phyloP scores from a whole-genome alignment of 2,113 vertebrate species.

The Zosterops pallidus region DNA sequence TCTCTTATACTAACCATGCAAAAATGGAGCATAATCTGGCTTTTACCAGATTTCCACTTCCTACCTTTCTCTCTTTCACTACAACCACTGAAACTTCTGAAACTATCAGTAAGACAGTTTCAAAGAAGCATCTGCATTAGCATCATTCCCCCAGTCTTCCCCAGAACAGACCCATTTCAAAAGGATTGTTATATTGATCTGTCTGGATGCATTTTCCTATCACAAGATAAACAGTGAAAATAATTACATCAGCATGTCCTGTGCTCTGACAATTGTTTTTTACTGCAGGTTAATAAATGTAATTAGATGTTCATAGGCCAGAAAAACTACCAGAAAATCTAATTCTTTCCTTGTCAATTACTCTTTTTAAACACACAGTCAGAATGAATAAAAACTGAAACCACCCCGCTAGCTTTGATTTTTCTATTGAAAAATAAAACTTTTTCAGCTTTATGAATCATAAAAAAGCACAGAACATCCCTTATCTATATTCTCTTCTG shows the following conservation, averaged over 20 bases:
- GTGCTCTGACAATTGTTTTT: neutral
- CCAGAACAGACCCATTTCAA: neutral
- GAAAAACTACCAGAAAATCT: conserved; percentile 13
- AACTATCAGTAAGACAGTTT: neutral
- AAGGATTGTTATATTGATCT: neutral
- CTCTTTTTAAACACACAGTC: neutral
- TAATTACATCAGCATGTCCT: conserved; percentile 27
- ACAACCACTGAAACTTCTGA: neutral
- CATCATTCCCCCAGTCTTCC: neutral
- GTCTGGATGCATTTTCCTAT: neutral
- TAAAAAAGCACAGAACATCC: neutral
- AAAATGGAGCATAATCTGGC: neutral
- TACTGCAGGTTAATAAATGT: conserved; percentile 12
- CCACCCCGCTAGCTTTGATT: neutral
- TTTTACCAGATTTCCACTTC: neutral
- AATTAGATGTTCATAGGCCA: neutral
- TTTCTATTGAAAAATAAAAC: neutral
- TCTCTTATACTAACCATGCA: neutral
- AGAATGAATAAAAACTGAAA: neutral
- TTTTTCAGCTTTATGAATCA: neutral
- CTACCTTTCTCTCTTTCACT: neutral
- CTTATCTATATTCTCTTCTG: neutral
- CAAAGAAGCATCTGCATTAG: neutral
- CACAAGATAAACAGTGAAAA: neutral
- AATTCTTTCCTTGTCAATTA: conserved; percentile 4